Conservation (phyloP, 2,797 vertebrate genomes). For the Gambusia yucatana region DNA sequence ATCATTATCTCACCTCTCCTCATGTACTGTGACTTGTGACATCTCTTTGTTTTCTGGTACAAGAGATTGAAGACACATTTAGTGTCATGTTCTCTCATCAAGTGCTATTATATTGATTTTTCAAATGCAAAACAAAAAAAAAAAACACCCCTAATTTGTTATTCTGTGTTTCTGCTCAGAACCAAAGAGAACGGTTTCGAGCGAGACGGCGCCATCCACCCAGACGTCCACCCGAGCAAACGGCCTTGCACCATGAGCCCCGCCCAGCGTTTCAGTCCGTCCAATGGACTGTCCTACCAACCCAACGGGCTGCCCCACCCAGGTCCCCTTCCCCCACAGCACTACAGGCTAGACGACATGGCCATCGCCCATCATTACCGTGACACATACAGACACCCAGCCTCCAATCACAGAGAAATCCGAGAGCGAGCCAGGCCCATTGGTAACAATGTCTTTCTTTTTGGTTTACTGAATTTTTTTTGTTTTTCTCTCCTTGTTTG, state of each 20-base stretch:
- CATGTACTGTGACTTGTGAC: conserved; percentile 7
- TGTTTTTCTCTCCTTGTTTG: not conserved
- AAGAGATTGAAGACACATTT: not conserved
- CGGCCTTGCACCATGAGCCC: conserved; percentile 98
- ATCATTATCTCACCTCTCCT: conserved; percentile 3
- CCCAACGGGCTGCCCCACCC: conserved; percentile 91
- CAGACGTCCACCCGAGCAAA: conserved; percentile 87
- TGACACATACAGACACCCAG: conserved; percentile 87
- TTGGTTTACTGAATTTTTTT: not conserved
- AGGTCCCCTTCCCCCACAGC: conserved; percentile 90
- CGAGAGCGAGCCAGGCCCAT: conserved; percentile 86
- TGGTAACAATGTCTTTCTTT: conserved; percentile 55
- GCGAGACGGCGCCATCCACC: conserved; percentile 88
- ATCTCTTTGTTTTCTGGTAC: conserved; percentile 21
- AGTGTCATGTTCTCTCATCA: not conserved
- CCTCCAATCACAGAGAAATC: conserved; percentile 91
- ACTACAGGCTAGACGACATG: conserved; percentile 97
- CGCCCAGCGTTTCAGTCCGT: conserved; percentile 93
- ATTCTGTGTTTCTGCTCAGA: conserved; percentile 55
- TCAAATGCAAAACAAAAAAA: not conserved
- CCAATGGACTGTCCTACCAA: conserved; percentile 88
- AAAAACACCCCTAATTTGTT: not conserved
- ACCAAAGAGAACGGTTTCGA: conserved; percentile 93
- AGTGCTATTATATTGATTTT: not conserved
- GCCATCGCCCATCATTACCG: conserved; percentile 87